A percentile compares a stretch with the other conserved stretches of the same genome.
Evolutionary conservation across 2,113 vertebrate genomes (phyloP).

Genomic region (Colius striatus): DNA sequence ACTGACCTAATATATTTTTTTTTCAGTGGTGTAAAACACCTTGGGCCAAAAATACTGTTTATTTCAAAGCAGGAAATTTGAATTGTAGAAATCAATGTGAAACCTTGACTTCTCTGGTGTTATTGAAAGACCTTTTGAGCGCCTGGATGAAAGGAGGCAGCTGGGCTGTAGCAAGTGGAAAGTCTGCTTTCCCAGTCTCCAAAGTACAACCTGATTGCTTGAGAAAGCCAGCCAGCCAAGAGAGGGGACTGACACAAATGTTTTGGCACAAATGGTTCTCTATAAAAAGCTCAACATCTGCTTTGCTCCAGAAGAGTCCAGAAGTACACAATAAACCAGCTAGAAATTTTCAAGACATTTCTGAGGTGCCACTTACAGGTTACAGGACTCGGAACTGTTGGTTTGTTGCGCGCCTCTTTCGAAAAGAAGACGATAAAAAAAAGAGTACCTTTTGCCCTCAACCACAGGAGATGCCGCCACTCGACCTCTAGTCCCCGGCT

Average conservation of each 20-base stretch:
- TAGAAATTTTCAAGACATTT: neutral
- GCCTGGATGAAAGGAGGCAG: neutral
- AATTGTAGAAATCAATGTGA: neutral
- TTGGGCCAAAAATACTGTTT: neutral
- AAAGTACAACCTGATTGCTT: neutral
- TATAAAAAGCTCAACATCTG: neutral
- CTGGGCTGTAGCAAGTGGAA: neutral
- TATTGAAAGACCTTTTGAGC: neutral
- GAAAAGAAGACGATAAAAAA: too few species aligned
- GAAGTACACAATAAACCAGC: neutral
- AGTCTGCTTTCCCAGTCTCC: neutral
- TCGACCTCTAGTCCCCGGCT: too few species aligned
- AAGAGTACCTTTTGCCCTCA: too few species aligned
- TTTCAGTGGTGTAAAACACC: neutral
- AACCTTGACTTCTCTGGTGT: neutral
- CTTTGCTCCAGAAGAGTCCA: neutral
- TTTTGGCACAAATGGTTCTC: fast-evolving
- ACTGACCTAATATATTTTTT: neutral
- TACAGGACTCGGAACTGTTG: fast-evolving
- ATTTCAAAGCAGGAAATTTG: neutral
- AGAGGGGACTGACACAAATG: fast-evolving
- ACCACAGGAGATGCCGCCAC: fast-evolving
- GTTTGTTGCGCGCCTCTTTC: fast-evolving
- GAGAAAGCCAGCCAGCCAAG: neutral
- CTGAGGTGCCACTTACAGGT: neutral